These are phyloP conservation scores for Zygaena filipendulae DNA, from an alignment of 2,888 invertebrate species.

Conservation along the genomic window DNA sequence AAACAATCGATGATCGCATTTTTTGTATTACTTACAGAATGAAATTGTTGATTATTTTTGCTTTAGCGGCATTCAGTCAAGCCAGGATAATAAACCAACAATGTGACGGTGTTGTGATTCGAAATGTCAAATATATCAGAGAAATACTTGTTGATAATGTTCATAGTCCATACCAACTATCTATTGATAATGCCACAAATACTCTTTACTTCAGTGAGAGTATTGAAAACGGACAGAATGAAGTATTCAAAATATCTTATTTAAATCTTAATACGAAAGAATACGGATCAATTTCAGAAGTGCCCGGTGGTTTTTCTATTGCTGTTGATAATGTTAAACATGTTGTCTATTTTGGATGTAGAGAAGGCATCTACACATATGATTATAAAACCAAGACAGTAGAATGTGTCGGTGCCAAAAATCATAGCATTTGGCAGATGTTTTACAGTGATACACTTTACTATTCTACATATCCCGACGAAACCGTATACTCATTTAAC, in stretches of 20 bases:
- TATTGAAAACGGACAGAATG: slow-evolving; percentile 9
- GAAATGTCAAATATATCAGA: slow-evolving; percentile 19
- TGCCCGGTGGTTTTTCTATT: slow-evolving; percentile 35
- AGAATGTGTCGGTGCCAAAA: slow-evolving; percentile 20
- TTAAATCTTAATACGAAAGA: slow-evolving; percentile 33
- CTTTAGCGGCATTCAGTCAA: slow-evolving; percentile 8
- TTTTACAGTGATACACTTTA: slow-evolving; percentile 40
- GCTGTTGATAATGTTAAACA: slow-evolving; percentile 29
- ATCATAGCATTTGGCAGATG: slow-evolving; percentile 43
- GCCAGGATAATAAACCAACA: slow-evolving; percentile 14
- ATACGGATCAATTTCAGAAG: slow-evolving; percentile 25
- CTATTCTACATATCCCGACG: slow-evolving; percentile 30
- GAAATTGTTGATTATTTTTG: slow-evolving; percentile 12
- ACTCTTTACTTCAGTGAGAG: slow-evolving; percentile 40
- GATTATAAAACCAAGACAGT: slow-evolving; percentile 28
- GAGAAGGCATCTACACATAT: slow-evolving; percentile 35
- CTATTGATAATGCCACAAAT: slow-evolving; percentile 39
- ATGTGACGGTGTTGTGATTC: slow-evolving; percentile 20
- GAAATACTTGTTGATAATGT: slow-evolving; percentile 25
- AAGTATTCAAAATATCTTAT: slow-evolving; percentile 28
- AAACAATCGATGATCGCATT: not conserved
- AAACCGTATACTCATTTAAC: slow-evolving; percentile 16
- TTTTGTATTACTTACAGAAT: slow-evolving; percentile 19
- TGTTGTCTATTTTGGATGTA: slow-evolving; percentile 38
- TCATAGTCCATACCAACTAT: slow-evolving; percentile 36